Conservation (phyloP, 2,113 vertebrate species). For the Hippolais icterina region DNA sequence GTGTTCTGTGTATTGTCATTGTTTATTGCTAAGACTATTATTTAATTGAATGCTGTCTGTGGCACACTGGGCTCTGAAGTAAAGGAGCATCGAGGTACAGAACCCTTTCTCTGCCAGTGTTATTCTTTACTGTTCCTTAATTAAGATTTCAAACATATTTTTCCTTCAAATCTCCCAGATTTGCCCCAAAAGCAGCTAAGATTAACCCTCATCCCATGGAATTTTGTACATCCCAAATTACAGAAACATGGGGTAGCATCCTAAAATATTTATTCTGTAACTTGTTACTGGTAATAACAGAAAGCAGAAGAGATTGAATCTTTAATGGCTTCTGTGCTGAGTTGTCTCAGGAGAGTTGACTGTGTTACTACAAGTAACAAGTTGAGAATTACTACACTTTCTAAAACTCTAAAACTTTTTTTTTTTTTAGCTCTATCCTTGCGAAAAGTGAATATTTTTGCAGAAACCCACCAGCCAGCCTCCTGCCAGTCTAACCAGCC, state of each 20-base stretch:
- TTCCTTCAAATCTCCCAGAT: neutral
- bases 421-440: neutral
- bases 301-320: neutral
- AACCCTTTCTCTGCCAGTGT: neutral
- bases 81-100: neutral
- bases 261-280: neutral
- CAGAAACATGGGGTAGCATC: rapidly evolving
- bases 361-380: neutral
- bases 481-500: neutral
- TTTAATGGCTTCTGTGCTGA: neutral
- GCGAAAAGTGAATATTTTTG: neutral
- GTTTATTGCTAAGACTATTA: neutral
- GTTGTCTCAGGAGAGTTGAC: conserved; percentile 2
- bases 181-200: neutral
- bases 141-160: neutral
- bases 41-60: conserved; percentile 22
- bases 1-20: neutral
- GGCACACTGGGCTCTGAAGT: neutral
- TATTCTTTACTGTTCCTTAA: neutral
- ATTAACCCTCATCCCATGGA: neutral
- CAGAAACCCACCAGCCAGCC: neutral
- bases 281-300: neutral
- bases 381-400: neutral
- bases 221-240: neutral
- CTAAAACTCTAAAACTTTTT: too few relatives aligned